Base-by-base conservation (phyloP, 92 coral and sea anemone species). In the Actinernus sp. region DNA sequence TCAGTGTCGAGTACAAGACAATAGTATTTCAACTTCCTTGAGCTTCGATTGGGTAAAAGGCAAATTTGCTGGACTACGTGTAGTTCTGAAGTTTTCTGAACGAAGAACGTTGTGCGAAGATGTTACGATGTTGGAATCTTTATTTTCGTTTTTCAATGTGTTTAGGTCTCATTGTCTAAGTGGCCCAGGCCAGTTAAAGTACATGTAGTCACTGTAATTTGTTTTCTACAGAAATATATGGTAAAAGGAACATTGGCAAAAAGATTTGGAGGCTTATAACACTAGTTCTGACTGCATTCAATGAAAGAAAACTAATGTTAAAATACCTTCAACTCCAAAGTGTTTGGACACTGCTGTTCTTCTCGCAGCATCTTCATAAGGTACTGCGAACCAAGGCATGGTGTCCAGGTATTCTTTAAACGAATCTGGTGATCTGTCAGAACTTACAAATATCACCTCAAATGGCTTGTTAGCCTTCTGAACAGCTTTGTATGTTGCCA, bases 301-400 rank as follows among this genome's bases (percentile, higher is more conserved):
- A 33, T 19, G 13, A 54, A 26, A 13, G 10, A 56, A 45, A 3
- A 34, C 7, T n/a, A 3, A 22, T 5, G n/a, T 16, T 7, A 29
- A 2, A 27, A 25, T 37, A 87, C 98, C 98, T 84, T 91, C 95
- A 0, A 94, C 95, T 18, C 91, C 93, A 80, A 83, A 94, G 45
- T 43, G 61, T 12, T 61, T 66, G 23, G 91, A 78, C 38, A 94
- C 55, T 9, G 50, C 74, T 28, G 63, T 65, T 44, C 34, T 58
- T 4, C 61, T 50, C 2, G 62, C 71, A 12, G 70, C 34, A 22
- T 79, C 79, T 8, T 65, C 65, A 67, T 45, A 91, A 20, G 93
- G 98, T 36, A 87, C 39, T 10, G 97, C 86, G 2, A 83, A 77
- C 91, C 97, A 94, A 0, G 98, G 98, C 98, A 94, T 94, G 5